phyloP scores from a whole-genome alignment of 30 jellyfish, hydroid and myxozoan species.

The Hydractinia symbiolongicarpus region DNA sequence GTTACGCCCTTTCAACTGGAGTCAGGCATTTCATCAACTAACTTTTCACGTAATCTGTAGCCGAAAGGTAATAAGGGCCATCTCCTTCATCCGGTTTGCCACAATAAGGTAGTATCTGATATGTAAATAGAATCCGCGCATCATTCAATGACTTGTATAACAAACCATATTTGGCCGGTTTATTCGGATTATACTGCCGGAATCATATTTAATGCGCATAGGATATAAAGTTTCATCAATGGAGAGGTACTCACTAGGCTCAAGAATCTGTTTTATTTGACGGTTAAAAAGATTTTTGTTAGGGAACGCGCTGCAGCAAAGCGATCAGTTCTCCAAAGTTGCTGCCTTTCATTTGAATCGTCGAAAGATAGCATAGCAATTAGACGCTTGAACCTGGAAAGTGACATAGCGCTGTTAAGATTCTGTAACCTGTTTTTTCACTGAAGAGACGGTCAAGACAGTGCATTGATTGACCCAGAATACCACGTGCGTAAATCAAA shows the following conservation, averaged over 20 bases:
- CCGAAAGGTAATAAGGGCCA: too few species aligned
- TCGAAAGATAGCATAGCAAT: slow-evolving; percentile 7
- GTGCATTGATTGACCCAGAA: slow-evolving; percentile 28
- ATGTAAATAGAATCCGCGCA: slow-evolving; percentile 30
- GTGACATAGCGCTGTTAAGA: slow-evolving; percentile 20
- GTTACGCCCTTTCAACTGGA: slow-evolving; percentile 28
- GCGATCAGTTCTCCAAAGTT: slow-evolving; percentile 29
- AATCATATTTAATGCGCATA: slow-evolving; percentile 35
- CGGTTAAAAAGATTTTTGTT: slow-evolving; percentile 4
- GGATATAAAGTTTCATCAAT: slow-evolving; percentile 25
- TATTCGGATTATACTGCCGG: slow-evolving; percentile 35
- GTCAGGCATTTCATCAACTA: slow-evolving; percentile 4
- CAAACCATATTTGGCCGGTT: slow-evolving; percentile 39
- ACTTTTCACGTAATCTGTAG: too few species aligned
- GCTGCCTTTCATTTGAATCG: slow-evolving; percentile 11
- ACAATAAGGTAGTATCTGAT: slow-evolving; percentile 16
- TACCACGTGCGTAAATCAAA: slow-evolving; percentile 22
- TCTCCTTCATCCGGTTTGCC: slow-evolving; percentile 45
- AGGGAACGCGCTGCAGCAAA: slow-evolving; percentile 21
- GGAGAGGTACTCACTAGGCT: slow-evolving; percentile 1
- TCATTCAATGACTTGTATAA: slow-evolving; percentile 34
- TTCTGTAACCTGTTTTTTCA: slow-evolving; percentile 17
- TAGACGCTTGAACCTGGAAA: neutral
- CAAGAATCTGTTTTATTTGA: neutral
- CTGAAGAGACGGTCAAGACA: neutral